A percentile compares a stretch with the other conserved stretches of the same genome.
These are phyloP conservation scores for Orchestes rusci DNA, from an alignment of 2,888 invertebrate genomes.

Conservation along the genomic window DNA sequence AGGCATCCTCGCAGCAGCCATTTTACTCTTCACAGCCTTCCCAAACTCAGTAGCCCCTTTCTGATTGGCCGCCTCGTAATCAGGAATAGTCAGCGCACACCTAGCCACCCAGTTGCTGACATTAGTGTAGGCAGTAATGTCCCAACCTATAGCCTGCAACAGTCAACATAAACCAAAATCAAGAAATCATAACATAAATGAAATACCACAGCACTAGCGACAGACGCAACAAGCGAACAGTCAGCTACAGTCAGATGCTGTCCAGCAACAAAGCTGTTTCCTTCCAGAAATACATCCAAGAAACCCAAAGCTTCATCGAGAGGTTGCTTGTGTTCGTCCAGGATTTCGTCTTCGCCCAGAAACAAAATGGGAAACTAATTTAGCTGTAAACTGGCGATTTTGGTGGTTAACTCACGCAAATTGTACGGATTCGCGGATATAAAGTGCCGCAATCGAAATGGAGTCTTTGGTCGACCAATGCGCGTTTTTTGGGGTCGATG, in stretches of 20 bases:
- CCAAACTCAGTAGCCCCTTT: conserved; percentile 53
- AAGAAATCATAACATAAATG: background rate
- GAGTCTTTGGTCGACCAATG: conserved; percentile 54
- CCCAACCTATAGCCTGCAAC: conserved; percentile 55
- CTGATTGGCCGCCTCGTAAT: conserved; percentile 51
- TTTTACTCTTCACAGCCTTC: conserved; percentile 50
- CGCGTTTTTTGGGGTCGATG: conserved; percentile 49
- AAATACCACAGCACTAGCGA: conserved; percentile 52
- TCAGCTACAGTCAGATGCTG: conserved; percentile 58
- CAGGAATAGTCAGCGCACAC: conserved; percentile 50
- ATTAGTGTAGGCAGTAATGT: conserved; percentile 50
- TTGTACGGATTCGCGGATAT: conserved; percentile 52
- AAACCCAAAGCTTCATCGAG: conserved; percentile 54
- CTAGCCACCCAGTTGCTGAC: conserved; percentile 53
- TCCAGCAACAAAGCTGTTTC: conserved; percentile 55
- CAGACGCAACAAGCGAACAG: conserved; percentile 51
- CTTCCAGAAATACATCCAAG: conserved; percentile 52
- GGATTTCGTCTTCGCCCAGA: conserved; percentile 51
- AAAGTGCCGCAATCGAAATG: conserved; percentile 57
- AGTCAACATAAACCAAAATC: conserved; percentile 12
- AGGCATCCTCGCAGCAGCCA: no score
- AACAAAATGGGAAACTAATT: conserved; percentile 54
- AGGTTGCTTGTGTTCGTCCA: conserved; percentile 48
- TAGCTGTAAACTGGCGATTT: background rate
- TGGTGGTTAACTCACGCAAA: conserved; percentile 15